A percentile compares a stretch with the other conserved stretches of the same genome.
Evolutionary conservation across 2,113 vertebrate genomes (phyloP).

Genomic region (Mesocricetus auratus): DNA sequence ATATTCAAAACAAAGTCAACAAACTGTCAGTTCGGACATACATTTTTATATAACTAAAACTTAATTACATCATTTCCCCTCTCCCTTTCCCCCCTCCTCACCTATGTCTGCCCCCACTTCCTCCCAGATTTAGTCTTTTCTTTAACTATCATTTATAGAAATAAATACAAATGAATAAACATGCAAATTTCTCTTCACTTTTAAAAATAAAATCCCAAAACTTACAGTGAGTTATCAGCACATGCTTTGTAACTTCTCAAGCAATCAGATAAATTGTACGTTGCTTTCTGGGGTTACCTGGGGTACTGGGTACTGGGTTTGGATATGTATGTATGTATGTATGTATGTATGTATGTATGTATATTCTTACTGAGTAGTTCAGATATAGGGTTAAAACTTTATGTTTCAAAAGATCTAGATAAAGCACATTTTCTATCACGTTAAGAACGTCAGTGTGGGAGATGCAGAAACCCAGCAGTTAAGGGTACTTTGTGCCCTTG

Average conservation of each 20-base stretch:
- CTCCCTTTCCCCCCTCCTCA: not conserved
- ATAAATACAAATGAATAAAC: not conserved
- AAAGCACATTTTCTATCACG: not conserved
- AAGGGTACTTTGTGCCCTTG: no score
- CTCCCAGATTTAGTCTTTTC: not conserved
- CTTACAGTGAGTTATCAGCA: not conserved
- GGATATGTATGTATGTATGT: no score
- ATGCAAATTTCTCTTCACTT: not conserved
- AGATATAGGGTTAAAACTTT: not conserved
- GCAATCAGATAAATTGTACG: not conserved
- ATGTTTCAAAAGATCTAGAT: not conserved
- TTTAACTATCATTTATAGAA: not conserved
- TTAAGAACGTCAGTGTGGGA: not conserved
- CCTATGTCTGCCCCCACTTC: not conserved
- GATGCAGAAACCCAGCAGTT: not conserved
- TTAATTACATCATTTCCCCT: not conserved
- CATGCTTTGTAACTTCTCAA: not conserved
- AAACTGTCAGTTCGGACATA: not conserved
- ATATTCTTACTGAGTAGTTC: constrained; percentile 5
- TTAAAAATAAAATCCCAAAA: not conserved
- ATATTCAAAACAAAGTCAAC: not conserved
- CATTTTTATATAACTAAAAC: not conserved
- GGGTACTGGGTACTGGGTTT: no score
- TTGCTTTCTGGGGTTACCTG: not conserved
- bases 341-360: no score